Evolutionary conservation across 2,888 invertebrate species (phyloP).

Genomic region (Tachina grossa): DNA sequence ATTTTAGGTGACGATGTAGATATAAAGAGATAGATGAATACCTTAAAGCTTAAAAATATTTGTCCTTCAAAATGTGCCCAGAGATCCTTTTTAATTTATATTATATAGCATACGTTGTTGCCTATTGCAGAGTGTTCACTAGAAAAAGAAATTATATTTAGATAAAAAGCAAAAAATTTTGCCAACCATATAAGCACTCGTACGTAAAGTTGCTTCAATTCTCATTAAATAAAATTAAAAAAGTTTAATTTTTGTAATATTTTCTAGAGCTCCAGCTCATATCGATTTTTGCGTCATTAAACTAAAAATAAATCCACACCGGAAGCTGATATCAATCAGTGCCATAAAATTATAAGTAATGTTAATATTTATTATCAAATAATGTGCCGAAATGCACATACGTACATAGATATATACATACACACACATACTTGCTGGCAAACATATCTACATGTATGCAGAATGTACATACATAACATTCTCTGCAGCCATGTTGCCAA

Average conservation of each 20-base stretch:
- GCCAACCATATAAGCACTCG: too few relatives aligned
- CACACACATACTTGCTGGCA: too few relatives aligned
- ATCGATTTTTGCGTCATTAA: not conserved
- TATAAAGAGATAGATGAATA: too few relatives aligned
- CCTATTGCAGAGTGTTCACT: too few relatives aligned
- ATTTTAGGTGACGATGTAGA: too few relatives aligned
- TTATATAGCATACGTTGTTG: too few relatives aligned
- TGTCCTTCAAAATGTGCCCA: too few relatives aligned
- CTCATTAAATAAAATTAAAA: not conserved
- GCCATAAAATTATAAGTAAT: slow-evolving; percentile 26
- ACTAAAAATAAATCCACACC: slow-evolving; percentile 19
- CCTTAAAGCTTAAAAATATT: too few relatives aligned
- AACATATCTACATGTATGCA: too few relatives aligned
- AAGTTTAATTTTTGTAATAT: not conserved
- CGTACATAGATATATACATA: not conserved
- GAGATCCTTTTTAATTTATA: too few relatives aligned
- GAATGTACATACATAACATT: too few relatives aligned
- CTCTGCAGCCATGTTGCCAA: not conserved
- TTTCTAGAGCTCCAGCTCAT: not conserved
- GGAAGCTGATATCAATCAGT: slow-evolving; percentile 6
- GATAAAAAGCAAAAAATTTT: not conserved
- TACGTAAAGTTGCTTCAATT: not conserved
- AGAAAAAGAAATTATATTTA: not conserved
- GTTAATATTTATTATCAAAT: slow-evolving; percentile 17
- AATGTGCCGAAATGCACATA: not conserved